Conservation (phyloP, 1,140 invertebrate species). For the Epicauta chinensis region DNA sequence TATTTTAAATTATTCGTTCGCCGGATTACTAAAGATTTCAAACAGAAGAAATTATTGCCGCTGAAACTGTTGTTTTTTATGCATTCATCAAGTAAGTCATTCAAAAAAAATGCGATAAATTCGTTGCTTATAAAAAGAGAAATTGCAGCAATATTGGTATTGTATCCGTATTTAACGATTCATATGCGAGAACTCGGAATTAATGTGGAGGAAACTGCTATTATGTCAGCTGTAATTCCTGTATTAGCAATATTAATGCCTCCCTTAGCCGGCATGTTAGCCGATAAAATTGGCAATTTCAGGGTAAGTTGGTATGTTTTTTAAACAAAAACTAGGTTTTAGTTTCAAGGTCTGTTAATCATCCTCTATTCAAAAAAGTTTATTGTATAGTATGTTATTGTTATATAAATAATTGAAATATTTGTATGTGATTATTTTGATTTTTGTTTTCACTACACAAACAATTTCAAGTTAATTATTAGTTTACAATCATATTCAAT, state of each 20-base stretch:
- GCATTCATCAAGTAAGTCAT: constrained; percentile 65
- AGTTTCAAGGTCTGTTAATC: too few relatives aligned
- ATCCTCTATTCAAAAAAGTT: too few relatives aligned
- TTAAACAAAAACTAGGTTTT: background rate
- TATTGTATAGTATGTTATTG: too few relatives aligned
- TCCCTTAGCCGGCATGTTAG: constrained; percentile 67
- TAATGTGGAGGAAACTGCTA: constrained; percentile 75
- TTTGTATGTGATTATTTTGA: too few relatives aligned
- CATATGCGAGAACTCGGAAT: constrained; percentile 81
- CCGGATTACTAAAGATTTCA: constrained; percentile 62
- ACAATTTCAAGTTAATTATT: too few relatives aligned
- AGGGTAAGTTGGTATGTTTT: constrained; percentile 50
- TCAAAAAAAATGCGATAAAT: background rate
- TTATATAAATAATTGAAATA: too few relatives aligned
- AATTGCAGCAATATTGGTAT: constrained; percentile 61
- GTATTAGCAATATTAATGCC: constrained; percentile 72
- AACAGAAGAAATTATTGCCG: constrained; percentile 63
- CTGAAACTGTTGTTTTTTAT: constrained; percentile 71
- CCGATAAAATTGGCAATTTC: constrained; percentile 76
- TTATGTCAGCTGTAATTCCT: constrained; percentile 77
- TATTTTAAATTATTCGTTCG: constrained; percentile 55
- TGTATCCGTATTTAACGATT: constrained; percentile 79
- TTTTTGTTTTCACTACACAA: too few relatives aligned
- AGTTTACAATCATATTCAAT: too few relatives aligned
- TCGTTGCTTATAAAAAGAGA: background rate